Base-by-base conservation (phyloP, 2,113 vertebrate genomes). In the Xerus inauris region DNA sequence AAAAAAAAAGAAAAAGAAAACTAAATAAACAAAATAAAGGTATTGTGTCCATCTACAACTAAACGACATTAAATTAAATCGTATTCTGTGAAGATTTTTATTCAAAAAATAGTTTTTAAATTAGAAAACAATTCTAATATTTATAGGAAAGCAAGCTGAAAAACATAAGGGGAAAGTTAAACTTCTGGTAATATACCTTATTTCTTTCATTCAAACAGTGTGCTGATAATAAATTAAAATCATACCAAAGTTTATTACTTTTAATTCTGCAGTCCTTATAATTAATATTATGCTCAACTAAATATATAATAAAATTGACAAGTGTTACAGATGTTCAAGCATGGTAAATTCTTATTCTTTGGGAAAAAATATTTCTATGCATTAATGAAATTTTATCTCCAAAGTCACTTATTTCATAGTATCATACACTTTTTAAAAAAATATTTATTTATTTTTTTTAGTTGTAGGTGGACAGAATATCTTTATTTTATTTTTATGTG, bases 251-350 rank as follows among this genome's bases (percentile, higher is more conserved):
- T 0, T 3, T 91, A 96, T 88, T 97, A 95, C 57, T 96, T 95
- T 96, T 71, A 94, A 85, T 96, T 98, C 97, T 67, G 94, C 57
- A 95, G 77, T 92, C 80, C 35, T 95, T 98, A 96, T 82, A 90
- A 94, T 97, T 97, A 94, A 95, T 86, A 94, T 87, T 93, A 97
- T 80, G 71, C 42, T 69, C 35, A 98, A 96, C 19, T 45, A 87
- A 97, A 97, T 65, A 95, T 80, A 57, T 10, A 97, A 97, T 95
- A 97, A 97, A 86, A 97, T 87, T 96, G 67, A 79, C 67, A 98
- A 83, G 94, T 93, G 79, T 88, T 91, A 83, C 6, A 72, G 0
- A 5, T 5, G 9, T 83, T 96, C 3, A 42, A 96, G 62, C 12
- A 8, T 91, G 59, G 35, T 49, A 94, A 97, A 95, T 80, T 96